These are phyloP conservation scores for Ochlodes sylvanus DNA, from an alignment of 2,888 invertebrate species.

Conservation along the genomic window DNA sequence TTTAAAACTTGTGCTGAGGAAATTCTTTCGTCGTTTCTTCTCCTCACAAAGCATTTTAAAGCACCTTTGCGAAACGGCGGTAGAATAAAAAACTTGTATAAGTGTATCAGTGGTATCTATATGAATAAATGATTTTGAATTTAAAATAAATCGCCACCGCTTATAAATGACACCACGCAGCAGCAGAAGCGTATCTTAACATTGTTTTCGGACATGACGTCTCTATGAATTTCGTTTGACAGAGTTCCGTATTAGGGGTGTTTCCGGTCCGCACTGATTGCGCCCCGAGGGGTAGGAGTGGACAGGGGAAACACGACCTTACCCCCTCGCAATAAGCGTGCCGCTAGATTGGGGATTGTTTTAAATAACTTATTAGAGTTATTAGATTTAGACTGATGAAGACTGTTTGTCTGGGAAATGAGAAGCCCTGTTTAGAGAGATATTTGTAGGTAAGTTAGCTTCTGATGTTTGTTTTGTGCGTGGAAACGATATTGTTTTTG, in stretches of 20 bases:
- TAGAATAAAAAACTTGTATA: too few species aligned
- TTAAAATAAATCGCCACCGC: background rate
- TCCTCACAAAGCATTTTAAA: too few species aligned
- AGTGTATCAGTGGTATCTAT: too few species aligned
- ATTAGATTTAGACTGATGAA: constrained; percentile 34
- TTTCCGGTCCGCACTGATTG: constrained; percentile 50
- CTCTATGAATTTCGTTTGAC: constrained; percentile 50
- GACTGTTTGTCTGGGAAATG: constrained; percentile 31
- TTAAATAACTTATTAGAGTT: constrained; percentile 32
- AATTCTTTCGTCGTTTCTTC: too few species aligned
- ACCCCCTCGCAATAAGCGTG: constrained; percentile 52
- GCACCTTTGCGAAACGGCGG: too few species aligned
- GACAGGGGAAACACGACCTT: constrained; percentile 51
- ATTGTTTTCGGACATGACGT: constrained; percentile 55
- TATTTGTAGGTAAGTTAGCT: background rate
- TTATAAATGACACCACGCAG: constrained; percentile 40
- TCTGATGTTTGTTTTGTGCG: too few species aligned
- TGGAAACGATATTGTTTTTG: too few species aligned
- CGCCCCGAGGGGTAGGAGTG: constrained; percentile 43
- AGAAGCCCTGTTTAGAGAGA: constrained; percentile 15
- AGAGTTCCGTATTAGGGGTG: constrained; percentile 44
- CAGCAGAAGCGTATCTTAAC: constrained; percentile 50
- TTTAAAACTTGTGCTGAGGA: too few species aligned
- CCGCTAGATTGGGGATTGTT: background rate
- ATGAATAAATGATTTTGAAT: too few species aligned